Percentiles rank a stretch among this genome's conserved stretches.
phyloP scores from a whole-genome alignment of 2,888 invertebrate species.

The Panzeria rudis region DNA sequence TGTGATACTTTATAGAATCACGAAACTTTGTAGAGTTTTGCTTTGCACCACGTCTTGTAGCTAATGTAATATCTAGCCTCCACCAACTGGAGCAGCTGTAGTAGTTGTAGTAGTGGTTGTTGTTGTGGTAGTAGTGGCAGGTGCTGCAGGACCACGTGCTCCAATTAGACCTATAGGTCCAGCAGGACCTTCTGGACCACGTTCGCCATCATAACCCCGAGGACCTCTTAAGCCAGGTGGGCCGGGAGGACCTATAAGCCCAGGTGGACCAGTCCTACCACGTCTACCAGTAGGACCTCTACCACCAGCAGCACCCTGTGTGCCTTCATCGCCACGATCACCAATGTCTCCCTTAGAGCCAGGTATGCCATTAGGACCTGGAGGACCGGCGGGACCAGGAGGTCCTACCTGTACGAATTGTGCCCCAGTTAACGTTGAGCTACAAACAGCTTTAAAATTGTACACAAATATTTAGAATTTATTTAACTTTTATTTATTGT shows the following conservation, averaged over 20 bases:
- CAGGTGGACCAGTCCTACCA: constrained; percentile 60
- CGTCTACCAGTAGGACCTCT: constrained; percentile 62
- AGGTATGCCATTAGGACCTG: constrained; percentile 64
- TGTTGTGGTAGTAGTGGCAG: background rate
- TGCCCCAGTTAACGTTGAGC: background rate
- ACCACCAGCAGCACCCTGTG: constrained; percentile 58
- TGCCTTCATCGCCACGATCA: constrained; percentile 71
- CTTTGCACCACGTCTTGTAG: background rate
- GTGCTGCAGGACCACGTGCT: constrained; percentile 46
- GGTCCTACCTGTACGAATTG: constrained; percentile 44
- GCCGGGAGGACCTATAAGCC: constrained; percentile 70
- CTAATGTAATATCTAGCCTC: background rate
- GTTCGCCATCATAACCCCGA: constrained; percentile 72
- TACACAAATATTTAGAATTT: background rate
- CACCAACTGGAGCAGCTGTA: background rate
- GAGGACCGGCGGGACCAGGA: constrained; percentile 69
- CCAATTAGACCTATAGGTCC: constrained; percentile 69
- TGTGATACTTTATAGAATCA: no score
- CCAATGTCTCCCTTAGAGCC: constrained; percentile 67
- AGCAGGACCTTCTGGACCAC: constrained; percentile 68
- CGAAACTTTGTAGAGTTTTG: background rate
- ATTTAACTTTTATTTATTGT: background rate
- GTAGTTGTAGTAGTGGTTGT: background rate
- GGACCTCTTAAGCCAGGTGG: constrained; percentile 55
- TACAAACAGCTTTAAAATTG: constrained; percentile 18